Evolutionary conservation across 1,140 invertebrate species (phyloP).

Genomic region (Grapholita molesta): DNA sequence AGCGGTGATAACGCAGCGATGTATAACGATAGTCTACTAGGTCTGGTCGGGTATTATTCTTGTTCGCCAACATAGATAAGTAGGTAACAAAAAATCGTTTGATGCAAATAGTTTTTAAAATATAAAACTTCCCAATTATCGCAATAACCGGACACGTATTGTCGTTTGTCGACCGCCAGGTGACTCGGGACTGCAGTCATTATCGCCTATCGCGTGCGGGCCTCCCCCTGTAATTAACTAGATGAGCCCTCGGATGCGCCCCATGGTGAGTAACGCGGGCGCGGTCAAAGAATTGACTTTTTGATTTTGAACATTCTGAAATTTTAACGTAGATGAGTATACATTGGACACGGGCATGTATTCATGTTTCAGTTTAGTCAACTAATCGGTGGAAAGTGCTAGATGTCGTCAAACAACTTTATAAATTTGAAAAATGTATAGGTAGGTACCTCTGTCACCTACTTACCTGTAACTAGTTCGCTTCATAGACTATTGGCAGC

Average conservation of each 20-base stretch:
- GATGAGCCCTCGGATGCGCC: conserved; percentile 25
- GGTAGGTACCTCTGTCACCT: no score
- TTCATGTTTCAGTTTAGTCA: no score
- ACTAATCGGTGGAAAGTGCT: no score
- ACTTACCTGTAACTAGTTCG: no score
- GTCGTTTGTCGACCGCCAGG: not conserved
- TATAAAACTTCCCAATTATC: not conserved
- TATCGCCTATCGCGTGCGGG: conserved; percentile 16
- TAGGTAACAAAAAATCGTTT: not conserved
- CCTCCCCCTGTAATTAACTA: conserved; percentile 46
- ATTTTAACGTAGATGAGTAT: not conserved
- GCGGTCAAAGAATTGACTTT: not conserved
- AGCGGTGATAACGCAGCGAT: no score
- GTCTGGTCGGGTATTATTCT: no score
- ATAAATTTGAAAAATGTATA: no score
- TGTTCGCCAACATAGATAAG: no score
- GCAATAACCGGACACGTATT: not conserved
- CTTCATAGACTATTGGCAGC: no score
- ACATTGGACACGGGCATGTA: no score
- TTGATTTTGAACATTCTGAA: not conserved
- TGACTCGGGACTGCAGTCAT: not conserved
- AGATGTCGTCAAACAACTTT: no score
- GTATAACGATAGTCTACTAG: no score
- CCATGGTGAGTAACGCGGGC: conserved; percentile 9
- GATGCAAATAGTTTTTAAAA: not conserved